phyloP scores from a whole-genome alignment of 2,113 vertebrate genomes.

The Rhinopomastus cyanomelas region DNA sequence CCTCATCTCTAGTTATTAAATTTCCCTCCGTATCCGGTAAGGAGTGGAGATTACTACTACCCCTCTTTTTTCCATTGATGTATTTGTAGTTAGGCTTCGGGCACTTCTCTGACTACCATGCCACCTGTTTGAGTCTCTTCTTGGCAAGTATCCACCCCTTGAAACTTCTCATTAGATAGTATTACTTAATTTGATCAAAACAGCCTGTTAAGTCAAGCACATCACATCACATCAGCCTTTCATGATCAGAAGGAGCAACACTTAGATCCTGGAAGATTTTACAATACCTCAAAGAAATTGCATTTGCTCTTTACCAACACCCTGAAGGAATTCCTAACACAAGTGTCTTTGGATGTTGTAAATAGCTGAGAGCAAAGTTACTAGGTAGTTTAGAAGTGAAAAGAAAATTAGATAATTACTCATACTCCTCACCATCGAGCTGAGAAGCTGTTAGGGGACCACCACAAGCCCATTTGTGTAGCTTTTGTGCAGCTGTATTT shows the following conservation, averaged over 20 bases:
- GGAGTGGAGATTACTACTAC: no score
- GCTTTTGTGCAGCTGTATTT: not conserved
- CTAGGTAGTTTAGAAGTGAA: not conserved
- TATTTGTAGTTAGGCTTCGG: not conserved
- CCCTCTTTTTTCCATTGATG: no score
- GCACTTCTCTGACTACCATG: not conserved
- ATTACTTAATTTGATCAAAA: not conserved
- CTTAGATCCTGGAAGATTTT: not conserved
- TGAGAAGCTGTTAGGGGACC: not conserved
- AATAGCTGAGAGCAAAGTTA: not conserved
- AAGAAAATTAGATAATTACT: not conserved
- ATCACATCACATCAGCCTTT: not conserved
- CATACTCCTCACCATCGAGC: not conserved
- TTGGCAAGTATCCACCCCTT: not conserved
- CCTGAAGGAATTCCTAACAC: not conserved
- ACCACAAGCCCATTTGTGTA: not conserved
- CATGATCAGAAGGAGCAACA: not conserved
- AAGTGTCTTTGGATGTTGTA: not conserved
- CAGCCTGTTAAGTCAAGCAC: not conserved
- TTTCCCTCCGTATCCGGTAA: no score
- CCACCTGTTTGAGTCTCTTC: not conserved
- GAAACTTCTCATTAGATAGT: not conserved
- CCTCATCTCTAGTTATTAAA: no score
- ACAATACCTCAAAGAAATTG: not conserved
- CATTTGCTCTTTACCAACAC: not conserved